Conservation (phyloP, 2,888 invertebrate species). For the Phlogophora meticulosa region DNA sequence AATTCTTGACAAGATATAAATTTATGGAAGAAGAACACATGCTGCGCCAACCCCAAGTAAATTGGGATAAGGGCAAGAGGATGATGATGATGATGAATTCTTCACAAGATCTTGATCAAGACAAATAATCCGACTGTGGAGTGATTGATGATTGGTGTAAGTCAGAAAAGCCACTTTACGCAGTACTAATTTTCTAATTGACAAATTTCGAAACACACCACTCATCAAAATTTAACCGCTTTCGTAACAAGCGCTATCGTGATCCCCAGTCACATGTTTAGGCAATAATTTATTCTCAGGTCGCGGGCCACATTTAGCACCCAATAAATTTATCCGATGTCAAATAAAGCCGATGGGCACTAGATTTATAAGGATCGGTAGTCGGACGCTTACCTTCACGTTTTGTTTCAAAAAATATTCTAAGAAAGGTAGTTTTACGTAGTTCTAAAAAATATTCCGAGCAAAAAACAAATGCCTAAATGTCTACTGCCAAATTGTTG, state of each 20-base stretch:
- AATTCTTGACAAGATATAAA: too few species aligned
- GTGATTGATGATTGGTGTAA: too few species aligned
- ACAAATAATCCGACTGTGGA: too few species aligned
- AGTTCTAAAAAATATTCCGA: background rate
- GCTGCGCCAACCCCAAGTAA: too few species aligned
- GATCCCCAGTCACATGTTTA: slow-evolving; percentile 69
- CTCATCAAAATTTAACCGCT: slow-evolving; percentile 13
- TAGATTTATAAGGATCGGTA: slow-evolving; percentile 76
- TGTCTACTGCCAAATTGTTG: too few species aligned
- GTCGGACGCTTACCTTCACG: slow-evolving; percentile 67
- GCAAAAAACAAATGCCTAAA: background rate
- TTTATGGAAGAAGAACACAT: too few species aligned
- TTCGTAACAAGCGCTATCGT: slow-evolving; percentile 61
- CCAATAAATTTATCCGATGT: slow-evolving; percentile 85
- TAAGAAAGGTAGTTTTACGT: slow-evolving; percentile 21
- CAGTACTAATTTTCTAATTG: background rate
- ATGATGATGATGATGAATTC: too few species aligned
- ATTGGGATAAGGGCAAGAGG: too few species aligned
- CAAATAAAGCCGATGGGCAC: slow-evolving; percentile 80
- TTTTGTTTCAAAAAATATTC: slow-evolving; percentile 49
- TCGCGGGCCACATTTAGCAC: slow-evolving; percentile 79
- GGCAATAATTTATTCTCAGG: slow-evolving; percentile 79
- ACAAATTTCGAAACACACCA: background rate
- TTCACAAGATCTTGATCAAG: too few species aligned
- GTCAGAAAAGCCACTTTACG: too few species aligned